A percentile compares a stretch with the other conserved stretches of the same genome.
Conservation (phyloP, 2,113 vertebrate genomes). For the Talpa occidentalis region DNA sequence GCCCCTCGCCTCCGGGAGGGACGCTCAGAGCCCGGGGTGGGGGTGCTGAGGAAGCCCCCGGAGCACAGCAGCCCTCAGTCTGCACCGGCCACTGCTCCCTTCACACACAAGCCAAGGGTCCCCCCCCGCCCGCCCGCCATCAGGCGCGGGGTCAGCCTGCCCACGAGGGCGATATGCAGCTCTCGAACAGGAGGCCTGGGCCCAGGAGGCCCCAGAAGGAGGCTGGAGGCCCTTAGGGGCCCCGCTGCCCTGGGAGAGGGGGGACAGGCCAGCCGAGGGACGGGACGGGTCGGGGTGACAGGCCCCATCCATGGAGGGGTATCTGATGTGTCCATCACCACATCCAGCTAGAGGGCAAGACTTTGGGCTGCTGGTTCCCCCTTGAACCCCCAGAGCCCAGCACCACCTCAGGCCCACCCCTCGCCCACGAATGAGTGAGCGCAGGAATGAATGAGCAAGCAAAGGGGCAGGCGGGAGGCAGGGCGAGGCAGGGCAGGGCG, state of each 20-base stretch:
- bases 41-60: neutral
- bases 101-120: neutral
- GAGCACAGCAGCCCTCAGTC: neutral
- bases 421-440: neutral
- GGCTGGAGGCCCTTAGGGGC: neutral
- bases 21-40: neutral
- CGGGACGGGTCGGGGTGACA: neutral
- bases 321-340: too few relatives aligned
- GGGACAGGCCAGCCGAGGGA: neutral
- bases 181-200: neutral
- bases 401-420: neutral
- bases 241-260: neutral
- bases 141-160: too few relatives aligned
- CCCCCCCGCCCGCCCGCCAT: neutral
- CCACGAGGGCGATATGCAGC: accelerated
- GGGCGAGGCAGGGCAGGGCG: neutral
- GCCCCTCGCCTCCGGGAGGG: neutral
- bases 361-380: neutral
- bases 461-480: neutral
- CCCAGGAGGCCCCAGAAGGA: neutral
- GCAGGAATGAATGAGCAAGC: too few relatives aligned
- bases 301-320: too few relatives aligned
- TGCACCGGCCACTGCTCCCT: neutral
- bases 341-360: neutral
- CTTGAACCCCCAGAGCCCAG: neutral